phyloP scores from a whole-genome alignment of 2,888 invertebrate genomes.

The Dendrolimus pini region DNA sequence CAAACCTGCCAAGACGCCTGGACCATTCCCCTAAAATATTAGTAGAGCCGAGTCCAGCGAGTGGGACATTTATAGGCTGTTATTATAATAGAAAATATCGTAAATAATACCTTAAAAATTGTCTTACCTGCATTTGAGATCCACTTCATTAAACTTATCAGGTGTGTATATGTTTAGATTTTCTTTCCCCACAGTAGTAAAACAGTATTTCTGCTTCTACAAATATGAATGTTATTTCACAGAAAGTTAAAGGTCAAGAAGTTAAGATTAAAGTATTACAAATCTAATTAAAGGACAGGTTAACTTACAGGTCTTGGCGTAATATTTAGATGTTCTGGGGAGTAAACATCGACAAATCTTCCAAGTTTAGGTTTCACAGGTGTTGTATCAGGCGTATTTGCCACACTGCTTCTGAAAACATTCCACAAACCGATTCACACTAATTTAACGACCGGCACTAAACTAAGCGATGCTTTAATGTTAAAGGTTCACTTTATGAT shows the following conservation, averaged over 20 bases:
- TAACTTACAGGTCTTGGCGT: slow-evolving; percentile 61
- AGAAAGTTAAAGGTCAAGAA: not conserved
- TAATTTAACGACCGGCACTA: slow-evolving; percentile 11
- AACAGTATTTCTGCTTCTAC: not conserved
- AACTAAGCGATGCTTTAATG: slow-evolving; percentile 34
- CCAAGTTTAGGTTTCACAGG: slow-evolving; percentile 59
- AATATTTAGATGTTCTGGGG: slow-evolving; percentile 67
- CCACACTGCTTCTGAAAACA: slow-evolving; percentile 32
- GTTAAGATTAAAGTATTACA: not conserved
- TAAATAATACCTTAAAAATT: too few species aligned
- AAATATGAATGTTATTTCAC: not conserved
- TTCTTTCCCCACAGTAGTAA: slow-evolving; percentile 34
- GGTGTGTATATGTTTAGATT: slow-evolving; percentile 45
- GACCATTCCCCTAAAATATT: too few species aligned
- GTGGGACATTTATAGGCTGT: too few species aligned
- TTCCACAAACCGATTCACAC: slow-evolving; percentile 2
- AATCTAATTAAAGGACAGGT: not conserved
- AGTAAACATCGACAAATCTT: slow-evolving; percentile 63
- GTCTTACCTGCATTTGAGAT: slow-evolving; percentile 54
- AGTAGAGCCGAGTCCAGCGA: too few species aligned
- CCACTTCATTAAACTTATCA: slow-evolving; percentile 37
- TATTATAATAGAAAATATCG: too few species aligned
- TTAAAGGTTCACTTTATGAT: slow-evolving; percentile 54
- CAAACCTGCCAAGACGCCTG: too few species aligned
- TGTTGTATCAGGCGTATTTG: slow-evolving; percentile 39